phyloP scores from a whole-genome alignment of 2,797 vertebrate species.

The Siniperca undulata region DNA sequence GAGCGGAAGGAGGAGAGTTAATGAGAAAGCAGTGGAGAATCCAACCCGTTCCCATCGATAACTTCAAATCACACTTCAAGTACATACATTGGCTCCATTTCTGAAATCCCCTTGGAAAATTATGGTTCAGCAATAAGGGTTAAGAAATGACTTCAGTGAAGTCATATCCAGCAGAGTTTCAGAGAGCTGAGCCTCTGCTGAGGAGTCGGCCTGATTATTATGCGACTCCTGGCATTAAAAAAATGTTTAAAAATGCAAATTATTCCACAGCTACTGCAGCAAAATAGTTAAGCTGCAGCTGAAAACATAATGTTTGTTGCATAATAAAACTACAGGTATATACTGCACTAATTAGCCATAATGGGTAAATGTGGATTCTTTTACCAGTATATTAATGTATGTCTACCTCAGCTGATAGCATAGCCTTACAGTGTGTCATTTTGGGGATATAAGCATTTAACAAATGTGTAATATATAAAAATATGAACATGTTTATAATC shows the following conservation, averaged over 20 bases:
- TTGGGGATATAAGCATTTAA: not conserved
- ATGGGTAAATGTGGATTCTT: slow-evolving; percentile 10
- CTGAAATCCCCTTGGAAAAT: slow-evolving; percentile 64
- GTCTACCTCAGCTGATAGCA: not conserved
- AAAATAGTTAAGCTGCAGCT: slow-evolving; percentile 43
- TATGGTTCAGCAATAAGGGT: slow-evolving; percentile 52
- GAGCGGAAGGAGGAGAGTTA: slow-evolving; percentile 75
- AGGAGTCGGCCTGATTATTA: slow-evolving; percentile 68
- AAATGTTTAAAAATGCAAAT: slow-evolving; percentile 69
- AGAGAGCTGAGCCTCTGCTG: slow-evolving; percentile 50
- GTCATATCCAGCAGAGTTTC: slow-evolving; percentile 59
- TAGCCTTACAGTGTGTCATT: not conserved
- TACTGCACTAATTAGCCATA: slow-evolving; percentile 24
- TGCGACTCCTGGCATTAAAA: slow-evolving; percentile 64
- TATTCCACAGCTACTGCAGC: slow-evolving; percentile 55
- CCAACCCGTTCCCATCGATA: slow-evolving; percentile 69
- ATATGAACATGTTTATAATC: not conserved
- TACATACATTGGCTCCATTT: slow-evolving; percentile 52
- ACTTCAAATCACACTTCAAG: slow-evolving; percentile 69
- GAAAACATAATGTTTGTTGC: slow-evolving; percentile 58
- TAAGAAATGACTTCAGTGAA: slow-evolving; percentile 64
- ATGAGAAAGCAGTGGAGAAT: slow-evolving; percentile 76
- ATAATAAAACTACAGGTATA: slow-evolving; percentile 43
- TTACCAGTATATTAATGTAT: slow-evolving; percentile 15
- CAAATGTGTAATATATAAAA: not conserved